Conservation (phyloP, 1,140 invertebrate genomes). For the Agrilus planipennis region DNA sequence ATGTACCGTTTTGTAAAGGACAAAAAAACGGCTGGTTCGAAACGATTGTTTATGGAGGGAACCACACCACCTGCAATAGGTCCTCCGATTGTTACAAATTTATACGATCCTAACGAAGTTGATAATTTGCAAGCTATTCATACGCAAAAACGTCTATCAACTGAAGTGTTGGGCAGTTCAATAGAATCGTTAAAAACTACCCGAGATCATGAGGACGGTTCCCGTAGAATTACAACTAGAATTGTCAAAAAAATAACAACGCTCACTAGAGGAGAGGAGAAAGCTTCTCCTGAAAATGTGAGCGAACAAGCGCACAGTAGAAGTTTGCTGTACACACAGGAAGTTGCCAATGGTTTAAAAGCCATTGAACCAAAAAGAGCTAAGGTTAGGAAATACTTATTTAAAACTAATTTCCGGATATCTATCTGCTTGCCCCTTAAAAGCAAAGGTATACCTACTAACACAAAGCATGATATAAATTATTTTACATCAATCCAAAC, state of each 20-base stretch:
- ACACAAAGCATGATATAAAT: too few relatives aligned
- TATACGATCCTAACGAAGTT: slow-evolving; percentile 20
- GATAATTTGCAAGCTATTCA: slow-evolving; percentile 55
- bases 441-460: too few relatives aligned
- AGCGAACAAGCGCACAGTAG: slow-evolving; percentile 38
- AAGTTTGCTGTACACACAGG: slow-evolving; percentile 37
- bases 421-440: too few relatives aligned
- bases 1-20: slow-evolving; percentile 66
- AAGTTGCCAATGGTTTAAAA: slow-evolving; percentile 37
- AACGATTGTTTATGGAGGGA: slow-evolving; percentile 67
- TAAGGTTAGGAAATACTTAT: slow-evolving; percentile 36
- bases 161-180: slow-evolving; percentile 71
- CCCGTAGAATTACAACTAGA: slow-evolving; percentile 69
- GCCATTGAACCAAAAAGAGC: slow-evolving; percentile 42
- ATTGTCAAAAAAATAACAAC: slow-evolving; percentile 85
- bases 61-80: slow-evolving; percentile 39
- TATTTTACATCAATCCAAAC: too few relatives aligned
- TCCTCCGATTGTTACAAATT: slow-evolving; percentile 26
- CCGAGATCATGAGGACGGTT: slow-evolving; percentile 58
- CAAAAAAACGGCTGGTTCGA: slow-evolving; percentile 29
- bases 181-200: slow-evolving; percentile 70
- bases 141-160: slow-evolving; percentile 69
- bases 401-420: too few relatives aligned
- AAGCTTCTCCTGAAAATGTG: slow-evolving; percentile 58
- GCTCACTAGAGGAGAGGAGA: slow-evolving; percentile 73